phyloP scores from a whole-genome alignment of 2,113 vertebrate species.

The Carassius gibelio region DNA sequence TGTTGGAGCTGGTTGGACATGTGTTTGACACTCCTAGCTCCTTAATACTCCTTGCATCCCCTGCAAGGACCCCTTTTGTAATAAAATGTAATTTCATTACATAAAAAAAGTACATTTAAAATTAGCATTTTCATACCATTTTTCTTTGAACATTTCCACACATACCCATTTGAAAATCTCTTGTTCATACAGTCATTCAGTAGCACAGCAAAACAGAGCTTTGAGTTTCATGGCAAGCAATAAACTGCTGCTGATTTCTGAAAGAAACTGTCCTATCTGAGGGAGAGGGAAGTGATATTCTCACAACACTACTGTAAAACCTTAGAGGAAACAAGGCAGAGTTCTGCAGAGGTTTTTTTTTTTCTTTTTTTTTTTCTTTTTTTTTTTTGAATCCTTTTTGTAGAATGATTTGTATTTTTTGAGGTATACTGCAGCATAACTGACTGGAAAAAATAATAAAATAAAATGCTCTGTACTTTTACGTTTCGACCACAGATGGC shows the following conservation, averaged over 20 bases:
- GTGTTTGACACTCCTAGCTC: background rate
- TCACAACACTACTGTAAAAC: slow-evolving; percentile 7
- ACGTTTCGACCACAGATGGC: background rate
- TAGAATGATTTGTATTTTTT: background rate
- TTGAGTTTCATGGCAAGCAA: slow-evolving; percentile 2
- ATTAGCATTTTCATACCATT: background rate
- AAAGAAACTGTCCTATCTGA: background rate
- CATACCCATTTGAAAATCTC: background rate
- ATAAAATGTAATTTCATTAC: no score
- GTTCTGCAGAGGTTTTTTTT: background rate
- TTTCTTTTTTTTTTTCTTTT: background rate
- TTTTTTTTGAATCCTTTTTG: background rate
- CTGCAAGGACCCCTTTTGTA: no score
- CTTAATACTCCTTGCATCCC: background rate
- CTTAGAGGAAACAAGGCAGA: background rate
- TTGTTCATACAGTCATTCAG: background rate
- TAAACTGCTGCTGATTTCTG: slow-evolving; percentile 12
- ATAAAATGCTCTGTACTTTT: background rate
- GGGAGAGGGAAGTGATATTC: background rate
- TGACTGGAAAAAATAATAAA: background rate
- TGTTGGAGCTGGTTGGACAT: background rate
- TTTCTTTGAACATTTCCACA: background rate
- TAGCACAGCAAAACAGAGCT: background rate
- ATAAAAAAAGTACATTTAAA: no score
- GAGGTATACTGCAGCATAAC: background rate